Conservation (phyloP, 2,113 vertebrate genomes). For the Ornithorhynchus anatinus region DNA sequence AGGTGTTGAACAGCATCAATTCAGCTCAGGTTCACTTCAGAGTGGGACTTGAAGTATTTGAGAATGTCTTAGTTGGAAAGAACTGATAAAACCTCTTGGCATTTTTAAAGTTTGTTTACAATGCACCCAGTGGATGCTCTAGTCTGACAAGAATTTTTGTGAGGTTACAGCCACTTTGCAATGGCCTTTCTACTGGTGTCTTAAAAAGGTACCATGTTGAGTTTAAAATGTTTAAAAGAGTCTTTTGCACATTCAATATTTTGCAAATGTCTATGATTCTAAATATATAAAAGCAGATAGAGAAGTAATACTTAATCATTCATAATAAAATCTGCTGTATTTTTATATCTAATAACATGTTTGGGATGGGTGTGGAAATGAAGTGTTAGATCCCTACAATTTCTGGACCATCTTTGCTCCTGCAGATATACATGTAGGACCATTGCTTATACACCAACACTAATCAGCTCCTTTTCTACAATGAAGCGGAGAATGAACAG, state of each 20-base stretch:
- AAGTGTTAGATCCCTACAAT: not conserved
- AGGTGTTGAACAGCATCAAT: conserved; percentile 82
- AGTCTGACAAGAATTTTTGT: conserved; percentile 53
- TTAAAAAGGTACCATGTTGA: conserved; percentile 49
- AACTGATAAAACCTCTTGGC: conserved; percentile 66
- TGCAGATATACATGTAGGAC: conserved; percentile 37
- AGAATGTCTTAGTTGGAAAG: conserved; percentile 72
- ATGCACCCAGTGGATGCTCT: conserved; percentile 47
- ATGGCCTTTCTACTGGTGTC: conserved; percentile 41
- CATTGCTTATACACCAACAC: conserved; percentile 28
- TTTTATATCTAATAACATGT: conserved; percentile 57
- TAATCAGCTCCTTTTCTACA: conserved; percentile 28
- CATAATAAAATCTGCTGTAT: conserved; percentile 68
- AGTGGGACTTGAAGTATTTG: conserved; percentile 87
- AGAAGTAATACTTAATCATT: conserved; percentile 54
- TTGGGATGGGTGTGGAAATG: not conserved
- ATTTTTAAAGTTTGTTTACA: conserved; percentile 70
- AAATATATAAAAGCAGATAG: conserved; percentile 55
- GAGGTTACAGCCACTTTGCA: conserved; percentile 42
- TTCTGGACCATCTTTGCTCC: conserved; percentile 7
- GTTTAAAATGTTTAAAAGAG: conserved; percentile 51
- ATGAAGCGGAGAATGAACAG: conserved; percentile 31
- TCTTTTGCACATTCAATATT: conserved; percentile 69
- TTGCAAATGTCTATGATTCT: conserved; percentile 47
- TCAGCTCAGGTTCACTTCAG: conserved; percentile 85